Conservation (phyloP, 2,888 invertebrate species). For the Mesodorylaimus sp. region DNA sequence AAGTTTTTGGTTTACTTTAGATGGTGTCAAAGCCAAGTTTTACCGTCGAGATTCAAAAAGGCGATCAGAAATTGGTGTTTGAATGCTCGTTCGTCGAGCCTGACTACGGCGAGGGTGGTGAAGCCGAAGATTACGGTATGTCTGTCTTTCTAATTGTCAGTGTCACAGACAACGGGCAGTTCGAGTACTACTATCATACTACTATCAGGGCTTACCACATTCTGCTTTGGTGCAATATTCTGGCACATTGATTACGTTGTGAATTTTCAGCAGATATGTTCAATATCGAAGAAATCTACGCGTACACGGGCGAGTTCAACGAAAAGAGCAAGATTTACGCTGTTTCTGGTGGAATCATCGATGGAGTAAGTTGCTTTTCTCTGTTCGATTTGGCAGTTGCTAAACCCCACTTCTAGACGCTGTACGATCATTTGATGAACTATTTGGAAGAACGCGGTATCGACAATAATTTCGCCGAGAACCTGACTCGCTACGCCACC, state of each 20-base stretch:
- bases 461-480: slow-evolving; percentile 73
- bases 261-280: slow-evolving; percentile 78
- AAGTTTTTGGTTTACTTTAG: slow-evolving; percentile 15
- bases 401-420: slow-evolving; percentile 47
- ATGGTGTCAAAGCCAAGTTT: slow-evolving; percentile 81
- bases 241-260: too few relatives aligned
- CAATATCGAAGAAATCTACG: slow-evolving; percentile 75
- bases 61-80: slow-evolving; percentile 38
- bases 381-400: not conserved
- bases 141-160: too few relatives aligned
- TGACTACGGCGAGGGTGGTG: too few relatives aligned
- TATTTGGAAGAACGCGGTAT: slow-evolving; percentile 86
- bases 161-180: too few relatives aligned
- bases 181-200: too few relatives aligned
- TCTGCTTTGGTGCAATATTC: too few relatives aligned
- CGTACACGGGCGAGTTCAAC: slow-evolving; percentile 69
- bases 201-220: too few relatives aligned
- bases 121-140: too few relatives aligned
- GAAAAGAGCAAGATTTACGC: slow-evolving; percentile 50
- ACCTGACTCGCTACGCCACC: slow-evolving; percentile 68
- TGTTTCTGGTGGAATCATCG: slow-evolving; percentile 79
- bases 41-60: slow-evolving; percentile 62
- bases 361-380: slow-evolving; percentile 51
- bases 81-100: slow-evolving; percentile 1
- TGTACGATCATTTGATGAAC: slow-evolving; percentile 84